phyloP scores from a whole-genome alignment of 2,113 vertebrate species.

The Cyprinus carpio region DNA sequence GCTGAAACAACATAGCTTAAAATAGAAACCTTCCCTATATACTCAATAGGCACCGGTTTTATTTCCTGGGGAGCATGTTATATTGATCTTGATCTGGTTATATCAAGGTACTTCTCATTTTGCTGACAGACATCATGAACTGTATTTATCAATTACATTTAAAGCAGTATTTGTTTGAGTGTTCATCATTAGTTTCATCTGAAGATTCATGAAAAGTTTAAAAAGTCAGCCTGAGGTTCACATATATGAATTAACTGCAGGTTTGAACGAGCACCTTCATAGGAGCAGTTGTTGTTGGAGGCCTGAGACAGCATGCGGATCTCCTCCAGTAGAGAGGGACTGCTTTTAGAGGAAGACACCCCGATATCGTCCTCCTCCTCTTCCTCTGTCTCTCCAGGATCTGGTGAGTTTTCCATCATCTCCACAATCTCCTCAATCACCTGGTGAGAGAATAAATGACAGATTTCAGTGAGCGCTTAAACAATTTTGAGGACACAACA shows the following conservation, averaged over 20 bases:
- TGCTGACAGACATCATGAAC: background rate
- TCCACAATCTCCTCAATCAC: constrained; percentile 94
- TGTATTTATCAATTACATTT: too few relatives aligned
- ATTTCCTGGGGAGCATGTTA: background rate
- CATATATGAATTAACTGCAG: background rate
- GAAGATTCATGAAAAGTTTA: background rate
- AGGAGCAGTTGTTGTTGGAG: constrained; percentile 89
- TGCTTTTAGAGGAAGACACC: constrained; percentile 77
- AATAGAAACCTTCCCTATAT: background rate
- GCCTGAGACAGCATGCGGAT: constrained; percentile 84
- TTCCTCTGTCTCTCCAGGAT: constrained; percentile 87
- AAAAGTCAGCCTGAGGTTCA: background rate
- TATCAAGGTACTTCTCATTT: background rate
- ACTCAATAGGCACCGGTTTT: background rate
- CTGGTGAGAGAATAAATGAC: constrained; percentile 63
- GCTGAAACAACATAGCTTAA: constrained; percentile 18
- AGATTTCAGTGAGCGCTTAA: background rate
- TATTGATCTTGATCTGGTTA: background rate
- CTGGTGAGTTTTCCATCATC: constrained; percentile 95
- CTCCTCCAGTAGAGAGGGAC: constrained; percentile 85
- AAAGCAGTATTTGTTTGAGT: background rate
- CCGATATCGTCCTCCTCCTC: constrained; percentile 80
- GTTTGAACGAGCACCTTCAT: constrained; percentile 75
- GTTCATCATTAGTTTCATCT: background rate
- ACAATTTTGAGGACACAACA: background rate